Evolutionary conservation across 2,797 vertebrate genomes (phyloP).

Genomic region (Adelosebastes latens): DNA sequence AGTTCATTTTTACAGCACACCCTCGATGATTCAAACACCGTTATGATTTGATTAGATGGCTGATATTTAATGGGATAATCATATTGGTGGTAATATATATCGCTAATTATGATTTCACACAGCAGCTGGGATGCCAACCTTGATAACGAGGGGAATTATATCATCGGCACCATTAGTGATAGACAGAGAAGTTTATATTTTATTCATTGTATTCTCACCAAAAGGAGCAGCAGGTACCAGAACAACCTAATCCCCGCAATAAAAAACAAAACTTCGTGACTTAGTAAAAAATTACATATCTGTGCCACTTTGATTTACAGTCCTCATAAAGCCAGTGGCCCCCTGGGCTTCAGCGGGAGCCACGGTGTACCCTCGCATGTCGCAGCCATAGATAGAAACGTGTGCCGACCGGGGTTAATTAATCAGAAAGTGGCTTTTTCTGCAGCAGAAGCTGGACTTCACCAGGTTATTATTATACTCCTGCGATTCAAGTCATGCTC

Average conservation of each 20-base stretch:
- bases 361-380: neutral
- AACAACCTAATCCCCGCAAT: neutral
- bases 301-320: slow-evolving; percentile 53
- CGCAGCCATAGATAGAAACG: slow-evolving; percentile 1
- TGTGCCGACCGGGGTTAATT: slow-evolving; percentile 16
- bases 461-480: slow-evolving; percentile 28
- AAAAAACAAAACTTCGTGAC: slow-evolving; percentile 8
- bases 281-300: slow-evolving; percentile 9
- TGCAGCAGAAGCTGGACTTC: slow-evolving; percentile 12
- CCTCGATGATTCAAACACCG: slow-evolving; percentile 12
- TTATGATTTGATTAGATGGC: slow-evolving; percentile 40
- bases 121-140: slow-evolving; percentile 34
- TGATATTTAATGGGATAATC: slow-evolving; percentile 40
- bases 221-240: neutral
- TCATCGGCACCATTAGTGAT: slow-evolving; percentile 7
- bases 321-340: slow-evolving; percentile 48
- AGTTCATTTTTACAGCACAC: neutral
- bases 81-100: slow-evolving; percentile 13
- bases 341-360: slow-evolving; percentile 20
- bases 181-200: slow-evolving; percentile 8
- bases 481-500: slow-evolving; percentile 12
- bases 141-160: slow-evolving; percentile 16
- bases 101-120: slow-evolving; percentile 44
- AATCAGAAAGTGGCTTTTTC: slow-evolving; percentile 27
- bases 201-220: slow-evolving; percentile 21